phyloP scores from a whole-genome alignment of 2,888 invertebrate genomes.

The Elmis aenea region DNA sequence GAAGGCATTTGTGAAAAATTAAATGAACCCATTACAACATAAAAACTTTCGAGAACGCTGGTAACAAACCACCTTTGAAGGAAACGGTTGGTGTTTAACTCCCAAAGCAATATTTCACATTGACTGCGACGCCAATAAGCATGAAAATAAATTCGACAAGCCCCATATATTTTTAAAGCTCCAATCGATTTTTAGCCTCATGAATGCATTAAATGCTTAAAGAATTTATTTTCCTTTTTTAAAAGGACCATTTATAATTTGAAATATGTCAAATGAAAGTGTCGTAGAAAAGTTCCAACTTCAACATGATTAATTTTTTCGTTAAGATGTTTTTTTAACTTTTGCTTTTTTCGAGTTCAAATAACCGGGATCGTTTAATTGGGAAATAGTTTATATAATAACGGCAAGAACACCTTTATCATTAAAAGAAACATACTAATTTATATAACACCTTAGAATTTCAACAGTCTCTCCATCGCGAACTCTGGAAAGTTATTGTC shows the following conservation, averaged over 20 bases:
- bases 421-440: too few relatives aligned
- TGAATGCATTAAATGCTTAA: constrained; percentile 7
- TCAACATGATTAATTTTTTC: too few relatives aligned
- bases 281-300: not conserved
- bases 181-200: constrained; percentile 13
- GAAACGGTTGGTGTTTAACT: constrained; percentile 10
- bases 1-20: too few relatives aligned
- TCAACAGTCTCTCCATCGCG: too few relatives aligned
- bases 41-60: not conserved
- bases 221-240: constrained; percentile 8
- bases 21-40: too few relatives aligned
- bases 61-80: not conserved
- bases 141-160: constrained; percentile 21
- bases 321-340: too few relatives aligned
- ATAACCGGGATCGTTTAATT: too few relatives aligned
- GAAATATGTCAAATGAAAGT: constrained; percentile 8
- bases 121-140: constrained; percentile 14
- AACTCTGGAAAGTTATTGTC: too few relatives aligned
- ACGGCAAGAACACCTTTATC: too few relatives aligned
- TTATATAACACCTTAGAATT: too few relatives aligned
- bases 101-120: constrained; percentile 16
- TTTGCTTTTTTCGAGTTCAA: too few relatives aligned
- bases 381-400: too few relatives aligned
- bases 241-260: constrained; percentile 5
- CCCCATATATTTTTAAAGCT: constrained; percentile 16